Evolutionary conservation across 2,888 invertebrate genomes (phyloP), one percentile per base, ranked within the genome.

Genomic region (Hypena proboscidalis): DNA sequence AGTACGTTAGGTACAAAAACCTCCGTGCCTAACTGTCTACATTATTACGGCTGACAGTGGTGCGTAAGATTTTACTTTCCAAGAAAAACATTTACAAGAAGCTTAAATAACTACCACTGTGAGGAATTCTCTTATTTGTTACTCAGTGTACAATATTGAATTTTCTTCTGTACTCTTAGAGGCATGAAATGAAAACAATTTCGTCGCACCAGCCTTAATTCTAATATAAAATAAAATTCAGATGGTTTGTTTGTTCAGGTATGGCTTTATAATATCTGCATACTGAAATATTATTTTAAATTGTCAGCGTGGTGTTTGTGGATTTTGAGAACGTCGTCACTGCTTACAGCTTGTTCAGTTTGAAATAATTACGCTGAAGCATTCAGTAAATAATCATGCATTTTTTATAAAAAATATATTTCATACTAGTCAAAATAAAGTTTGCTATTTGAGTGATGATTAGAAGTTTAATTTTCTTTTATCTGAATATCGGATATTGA

Each of bases 401-500:
- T 17, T 4, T 17, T 4, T 4, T 2, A 17, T 17, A 4, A 17
- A 17, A 4, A 17, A 23, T 29, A 13, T 15, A 33, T 17, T 22
- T 8, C 17, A 26, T 13, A 30, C 13, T 13, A 57, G 48, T 46
- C 42, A 30, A 49, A 39, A 26, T 11, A 31, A 51, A 58, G 25
- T 55, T 51, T 22, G 20, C 48, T 36, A 41, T 36, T 55, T 33
- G 17, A 33, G 22, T 26, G 30, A 51, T 55, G 52, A 31, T 47
- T 43, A 39, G 47, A 32, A 33, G 26, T 48, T 61, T 50, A 50
- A 62, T 57, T 50, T 57, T 36, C 27, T 39, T 62, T 30, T 39
- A 56, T 38, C 27, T 20, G 21, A 45, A 58, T 46, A 49, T 62
- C 38, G 34, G 22, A 59, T 59, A 53, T 61, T 59, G 45, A 62